Evolutionary conservation across 2,888 invertebrate species (phyloP), one percentile per base, ranked within the genome.

Genomic region (Ceraclea dissimilis): DNA sequence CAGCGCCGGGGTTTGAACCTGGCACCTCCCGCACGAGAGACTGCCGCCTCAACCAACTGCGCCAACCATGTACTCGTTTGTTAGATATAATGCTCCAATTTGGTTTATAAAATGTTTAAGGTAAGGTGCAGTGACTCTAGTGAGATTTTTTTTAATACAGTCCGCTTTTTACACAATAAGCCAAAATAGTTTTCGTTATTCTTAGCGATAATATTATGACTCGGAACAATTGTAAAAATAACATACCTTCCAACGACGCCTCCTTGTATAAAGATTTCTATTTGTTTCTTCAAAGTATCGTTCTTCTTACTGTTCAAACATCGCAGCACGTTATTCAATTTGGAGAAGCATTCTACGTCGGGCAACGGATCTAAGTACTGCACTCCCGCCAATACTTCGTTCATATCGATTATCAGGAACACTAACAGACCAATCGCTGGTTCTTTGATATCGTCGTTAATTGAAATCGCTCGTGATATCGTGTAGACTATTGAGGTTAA

Each of bases 391-490:
- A 84, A 69, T 49, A 69, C 65, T 11, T 69, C 65, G 16, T 70
- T 73, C 64, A 81, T 72, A 47, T 82, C 74, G 0, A 76, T 68
- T 13, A 83, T 67, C 16, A 88, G 67, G 63, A 76, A 78, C n/a
- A 73, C 66, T 1, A 85, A 65, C 18, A 82, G 66, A 16, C 68
- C 62, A 4, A 71, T 63, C 57, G 78, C 73, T 64, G 72, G 69
- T 13, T 62, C 60, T 47, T 65, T 65, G 57, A 69, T 64, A 0
- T 67, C 66, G 26, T 69, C 68, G 62, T 74, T 71, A 34, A 67
- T 68, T 61, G 75, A 68, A 2, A 33, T 51, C 11, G 44, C 55
- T 54, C 55, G 50, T 13, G 57, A 55, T 22, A 86, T 65, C 47
- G 74, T 74, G 8, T 78, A 75, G 1, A 84, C 69, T n/a, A 79